Evolutionary conservation across 2,888 invertebrate genomes (phyloP), one percentile per base, ranked within the genome.

Genomic region (Pammene fasciana): DNA sequence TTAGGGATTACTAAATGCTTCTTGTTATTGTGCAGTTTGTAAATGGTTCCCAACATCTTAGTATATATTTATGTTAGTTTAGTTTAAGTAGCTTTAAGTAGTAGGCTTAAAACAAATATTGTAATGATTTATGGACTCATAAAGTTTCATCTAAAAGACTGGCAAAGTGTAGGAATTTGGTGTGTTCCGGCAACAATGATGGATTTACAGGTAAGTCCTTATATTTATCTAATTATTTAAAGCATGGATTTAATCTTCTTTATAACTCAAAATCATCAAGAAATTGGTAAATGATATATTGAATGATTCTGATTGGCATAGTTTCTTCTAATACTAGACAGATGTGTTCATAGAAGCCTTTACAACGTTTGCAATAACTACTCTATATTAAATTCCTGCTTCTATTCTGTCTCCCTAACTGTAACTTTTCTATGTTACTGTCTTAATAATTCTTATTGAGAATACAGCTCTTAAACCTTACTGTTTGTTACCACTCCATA

Each of bases 101-200:
- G 9, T 62, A 62, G 50, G 5, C 16, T 52, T 38, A 26, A n/a
- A 26, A 34, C 14, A 16, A 26, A 52, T 62, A 10, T 26, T n/a
- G 48, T 67, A 57, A 59, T 26, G 36, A 18, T 38, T 60, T 13
- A 52, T 45, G 45, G 48, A 57, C 43, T 54, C 34, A 41, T 18
- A n/a, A 52, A 54, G 60, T 61, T 67, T 38, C 13, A 48, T 56
- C 68, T 62, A 68, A 56, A 68, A 56, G 38, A 41, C 45, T 67
- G n/a, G 34, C 43, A 45, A 41, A n/a, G n/a, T 38, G 43, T 48
- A 68, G 56, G n/a, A 62, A 60, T 52, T 14, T 61, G 60, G 59
- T 26, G 50, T 36, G 36, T 36, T 16, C 45, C 45, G 3, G 41
- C 34, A 5, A 52, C 6, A 8, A 50, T 41, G n/a, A 14, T n/a